Evolutionary conservation across 2,888 invertebrate species (phyloP).

Genomic region (Drosophila maculinotata): DNA sequence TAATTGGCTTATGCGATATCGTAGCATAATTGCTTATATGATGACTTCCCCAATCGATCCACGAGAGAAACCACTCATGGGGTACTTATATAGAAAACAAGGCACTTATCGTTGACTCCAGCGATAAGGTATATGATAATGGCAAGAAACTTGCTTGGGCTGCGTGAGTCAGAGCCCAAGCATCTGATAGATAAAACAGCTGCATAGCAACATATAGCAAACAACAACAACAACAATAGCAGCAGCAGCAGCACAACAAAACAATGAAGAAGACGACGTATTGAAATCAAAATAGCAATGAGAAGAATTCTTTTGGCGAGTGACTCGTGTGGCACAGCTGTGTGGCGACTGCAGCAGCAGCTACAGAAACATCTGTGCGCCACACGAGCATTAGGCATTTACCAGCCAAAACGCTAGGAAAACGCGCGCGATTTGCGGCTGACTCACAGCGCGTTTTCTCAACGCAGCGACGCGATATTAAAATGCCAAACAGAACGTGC

Average conservation of each 20-base stretch:
- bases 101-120: slow-evolving; percentile 22
- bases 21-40: slow-evolving; percentile 14
- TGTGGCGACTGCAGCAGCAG: slow-evolving; percentile 29
- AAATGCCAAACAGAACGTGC: slow-evolving; percentile 61
- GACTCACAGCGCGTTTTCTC: slow-evolving; percentile 53
- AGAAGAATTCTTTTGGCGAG: slow-evolving; percentile 66
- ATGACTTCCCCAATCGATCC: too few species aligned
- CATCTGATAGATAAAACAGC: slow-evolving; percentile 77
- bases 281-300: slow-evolving; percentile 72
- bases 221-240: slow-evolving; percentile 26
- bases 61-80: neutral
- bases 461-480: slow-evolving; percentile 29
- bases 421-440: slow-evolving; percentile 49
- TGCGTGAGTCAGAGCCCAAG: slow-evolving; percentile 60
- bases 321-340: slow-evolving; percentile 29
- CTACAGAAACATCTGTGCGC: slow-evolving; percentile 36
- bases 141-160: slow-evolving; percentile 12
- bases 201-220: slow-evolving; percentile 62
- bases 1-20: slow-evolving; percentile 26
- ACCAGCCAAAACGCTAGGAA: slow-evolving; percentile 35
- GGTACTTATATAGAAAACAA: neutral
- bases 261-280: slow-evolving; percentile 25
- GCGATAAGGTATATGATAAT: slow-evolving; percentile 28
- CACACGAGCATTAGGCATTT: too few species aligned
- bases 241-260: neutral